Evolutionary conservation across 2,797 vertebrate genomes (phyloP).

Genomic region (Lophotriccus pileatus): DNA sequence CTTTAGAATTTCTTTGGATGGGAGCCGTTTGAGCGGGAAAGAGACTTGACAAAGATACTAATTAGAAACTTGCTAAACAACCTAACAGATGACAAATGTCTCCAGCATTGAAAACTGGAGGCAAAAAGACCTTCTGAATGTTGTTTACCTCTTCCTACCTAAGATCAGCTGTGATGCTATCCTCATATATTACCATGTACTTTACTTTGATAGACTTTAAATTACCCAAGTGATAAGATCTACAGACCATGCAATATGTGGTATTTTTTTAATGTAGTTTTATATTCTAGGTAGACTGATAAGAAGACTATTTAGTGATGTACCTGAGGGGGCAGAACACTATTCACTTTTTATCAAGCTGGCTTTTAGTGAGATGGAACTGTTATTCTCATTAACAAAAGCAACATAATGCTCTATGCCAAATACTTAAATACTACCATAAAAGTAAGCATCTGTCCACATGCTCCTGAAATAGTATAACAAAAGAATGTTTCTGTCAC

Average conservation of each 20-base stretch:
- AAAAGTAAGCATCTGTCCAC: not conserved
- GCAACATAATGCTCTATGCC: not conserved
- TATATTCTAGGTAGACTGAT: constrained; percentile 18
- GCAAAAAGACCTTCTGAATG: constrained; percentile 5
- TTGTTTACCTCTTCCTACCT: not conserved
- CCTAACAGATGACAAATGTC: not conserved
- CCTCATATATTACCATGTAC: constrained; percentile 8
- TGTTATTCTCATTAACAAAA: constrained; percentile 6
- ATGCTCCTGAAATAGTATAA: not conserved
- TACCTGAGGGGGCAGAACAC: not conserved
- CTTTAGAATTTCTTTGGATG: not conserved
- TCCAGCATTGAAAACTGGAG: not conserved
- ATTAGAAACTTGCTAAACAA: not conserved
- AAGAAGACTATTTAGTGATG: constrained; percentile 10
- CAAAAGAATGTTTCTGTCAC: not conserved
- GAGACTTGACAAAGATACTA: not conserved
- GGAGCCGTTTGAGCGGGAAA: not conserved
- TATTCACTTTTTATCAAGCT: not conserved
- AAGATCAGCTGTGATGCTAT: not conserved
- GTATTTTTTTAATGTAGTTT: constrained; percentile 8
- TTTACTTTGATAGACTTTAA: constrained; percentile 16
- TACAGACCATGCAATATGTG: not conserved
- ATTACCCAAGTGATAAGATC: constrained; percentile 18
- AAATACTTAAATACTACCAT: not conserved
- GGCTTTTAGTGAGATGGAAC: not conserved